These are phyloP conservation scores for Eulemur macaco DNA, from an alignment of 2,113 vertebrate species.

Conservation along the genomic window DNA sequence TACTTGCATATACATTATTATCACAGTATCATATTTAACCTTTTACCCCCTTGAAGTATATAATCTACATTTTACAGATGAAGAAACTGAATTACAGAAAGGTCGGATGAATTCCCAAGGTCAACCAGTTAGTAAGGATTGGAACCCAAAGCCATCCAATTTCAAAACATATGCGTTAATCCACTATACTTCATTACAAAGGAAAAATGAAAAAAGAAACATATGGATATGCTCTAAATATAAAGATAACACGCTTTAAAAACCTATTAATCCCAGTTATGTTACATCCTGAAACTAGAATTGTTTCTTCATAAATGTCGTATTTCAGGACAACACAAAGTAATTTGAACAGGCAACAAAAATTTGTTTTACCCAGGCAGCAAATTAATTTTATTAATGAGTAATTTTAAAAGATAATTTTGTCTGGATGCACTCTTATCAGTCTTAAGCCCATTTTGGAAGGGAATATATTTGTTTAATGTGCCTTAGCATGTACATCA, in stretches of 20 bases:
- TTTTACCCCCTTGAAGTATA: neutral
- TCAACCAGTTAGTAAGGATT: neutral
- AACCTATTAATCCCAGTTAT: neutral
- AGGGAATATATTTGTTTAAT: neutral
- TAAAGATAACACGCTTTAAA: neutral
- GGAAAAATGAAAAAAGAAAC: constrained; percentile 1
- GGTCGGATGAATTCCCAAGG: neutral
- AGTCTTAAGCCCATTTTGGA: neutral
- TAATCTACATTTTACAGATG: neutral
- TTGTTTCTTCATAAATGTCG: neutral
- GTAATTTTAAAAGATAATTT: neutral
- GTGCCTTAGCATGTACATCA: neutral
- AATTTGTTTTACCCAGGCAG: neutral
- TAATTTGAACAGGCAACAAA: neutral
- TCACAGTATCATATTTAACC: neutral
- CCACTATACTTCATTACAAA: neutral
- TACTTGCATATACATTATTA: neutral
- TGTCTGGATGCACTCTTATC: neutral
- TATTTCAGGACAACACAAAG: neutral
- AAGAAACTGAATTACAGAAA: neutral
- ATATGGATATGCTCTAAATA: neutral
- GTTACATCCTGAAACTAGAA: neutral
- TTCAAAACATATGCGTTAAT: neutral
- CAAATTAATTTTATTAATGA: neutral
- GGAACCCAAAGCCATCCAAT: neutral